These are phyloP conservation scores for Muschampia plurimacula DNA, from an alignment of 2,888 invertebrate species.

Conservation along the genomic window DNA sequence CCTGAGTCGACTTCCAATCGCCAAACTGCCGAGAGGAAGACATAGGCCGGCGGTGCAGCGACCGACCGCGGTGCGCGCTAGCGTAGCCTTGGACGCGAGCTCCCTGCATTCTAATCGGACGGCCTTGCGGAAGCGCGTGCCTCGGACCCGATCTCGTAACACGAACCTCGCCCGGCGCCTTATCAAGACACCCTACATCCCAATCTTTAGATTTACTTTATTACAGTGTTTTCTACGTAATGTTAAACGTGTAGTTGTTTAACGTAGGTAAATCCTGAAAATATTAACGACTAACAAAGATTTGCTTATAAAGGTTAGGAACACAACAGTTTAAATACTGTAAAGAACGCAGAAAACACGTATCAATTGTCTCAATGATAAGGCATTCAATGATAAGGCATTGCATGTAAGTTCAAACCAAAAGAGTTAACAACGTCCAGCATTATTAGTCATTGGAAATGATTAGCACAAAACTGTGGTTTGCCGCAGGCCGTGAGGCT, in stretches of 20 bases:
- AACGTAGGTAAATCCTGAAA: no score
- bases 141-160: constrained; percentile 74
- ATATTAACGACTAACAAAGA: no score
- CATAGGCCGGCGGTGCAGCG: constrained; percentile 74
- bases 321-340: not conserved
- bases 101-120: constrained; percentile 83
- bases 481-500: constrained; percentile 57
- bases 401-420: constrained; percentile 44
- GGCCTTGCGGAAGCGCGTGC: constrained; percentile 85
- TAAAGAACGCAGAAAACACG: not conserved
- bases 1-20: constrained; percentile 73
- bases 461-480: constrained; percentile 62
- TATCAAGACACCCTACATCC: constrained; percentile 60
- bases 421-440: constrained; percentile 50
- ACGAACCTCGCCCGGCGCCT: constrained; percentile 56
- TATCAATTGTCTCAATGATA: constrained; percentile 23
- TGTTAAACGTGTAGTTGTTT: not conserved
- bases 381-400: constrained; percentile 40
- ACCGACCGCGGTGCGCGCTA: constrained; percentile 74
- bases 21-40: constrained; percentile 76
- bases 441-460: constrained; percentile 60
- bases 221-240: not conserved
- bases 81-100: constrained; percentile 82
- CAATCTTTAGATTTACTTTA: constrained; percentile 36
- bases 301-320: not conserved